Percentiles rank a stretch among this genome's conserved stretches.
Evolutionary conservation across 2,113 vertebrate species (phyloP).

Genomic region (Alethe castanea): DNA sequence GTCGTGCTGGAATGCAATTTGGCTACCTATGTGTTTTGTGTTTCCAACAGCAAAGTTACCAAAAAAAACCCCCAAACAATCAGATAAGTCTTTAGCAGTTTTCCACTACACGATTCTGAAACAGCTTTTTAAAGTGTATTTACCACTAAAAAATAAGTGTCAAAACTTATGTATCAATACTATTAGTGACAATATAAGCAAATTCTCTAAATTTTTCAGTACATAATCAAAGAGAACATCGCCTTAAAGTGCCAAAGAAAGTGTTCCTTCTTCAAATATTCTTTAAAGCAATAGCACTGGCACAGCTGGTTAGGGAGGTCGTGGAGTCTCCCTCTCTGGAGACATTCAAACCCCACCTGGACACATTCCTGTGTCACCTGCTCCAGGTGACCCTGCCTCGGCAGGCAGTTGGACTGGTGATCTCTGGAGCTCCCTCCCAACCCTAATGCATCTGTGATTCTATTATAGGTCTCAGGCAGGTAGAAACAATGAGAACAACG

Average conservation of each 20-base stretch:
- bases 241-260: not conserved
- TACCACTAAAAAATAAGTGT: not conserved
- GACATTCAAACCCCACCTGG: not conserved
- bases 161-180: not conserved
- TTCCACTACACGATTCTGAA: not conserved
- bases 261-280: not conserved
- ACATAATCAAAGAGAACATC: not conserved
- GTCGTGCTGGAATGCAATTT: conserved; percentile 6
- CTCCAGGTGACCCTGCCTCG: not conserved
- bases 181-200: not conserved
- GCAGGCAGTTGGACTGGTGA: not conserved
- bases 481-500: not conserved
- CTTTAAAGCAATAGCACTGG: not conserved
- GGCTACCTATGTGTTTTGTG: not conserved
- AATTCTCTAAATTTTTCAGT: not conserved
- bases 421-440: not conserved
- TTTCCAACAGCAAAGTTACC: not conserved
- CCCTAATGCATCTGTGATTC: accelerated
- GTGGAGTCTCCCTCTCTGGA: not conserved
- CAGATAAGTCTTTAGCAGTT: not conserved
- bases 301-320: not conserved
- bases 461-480: not conserved
- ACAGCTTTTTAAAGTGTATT: not conserved
- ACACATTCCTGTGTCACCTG: not conserved
- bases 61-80: not conserved